Conservation (phyloP, 2,888 invertebrate species). For the Portevinia maculata region DNA sequence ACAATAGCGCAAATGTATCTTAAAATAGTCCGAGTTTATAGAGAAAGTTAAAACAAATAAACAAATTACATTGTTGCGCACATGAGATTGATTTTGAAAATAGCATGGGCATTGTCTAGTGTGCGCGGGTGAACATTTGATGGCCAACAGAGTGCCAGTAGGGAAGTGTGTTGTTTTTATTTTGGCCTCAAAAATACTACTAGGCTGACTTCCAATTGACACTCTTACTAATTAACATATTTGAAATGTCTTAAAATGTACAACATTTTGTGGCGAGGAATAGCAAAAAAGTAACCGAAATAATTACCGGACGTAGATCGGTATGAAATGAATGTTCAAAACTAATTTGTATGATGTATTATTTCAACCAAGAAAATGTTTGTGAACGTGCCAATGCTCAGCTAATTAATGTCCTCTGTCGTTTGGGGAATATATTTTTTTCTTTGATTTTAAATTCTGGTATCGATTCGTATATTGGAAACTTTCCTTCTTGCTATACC, state of each 20-base stretch:
- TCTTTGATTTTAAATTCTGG: too few relatives aligned
- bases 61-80: constrained; percentile 13
- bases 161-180: constrained; percentile 8
- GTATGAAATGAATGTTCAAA: constrained; percentile 19
- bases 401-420: too few relatives aligned
- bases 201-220: constrained; percentile 29
- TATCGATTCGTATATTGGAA: too few relatives aligned
- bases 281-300: background rate
- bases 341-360: constrained; percentile 25
- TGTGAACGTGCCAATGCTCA: too few relatives aligned
- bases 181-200: constrained; percentile 20
- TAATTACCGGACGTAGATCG: constrained; percentile 18
- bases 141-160: background rate
- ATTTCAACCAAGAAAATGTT: constrained; percentile 8
- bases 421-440: too few relatives aligned
- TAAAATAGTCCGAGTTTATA: constrained; percentile 44
- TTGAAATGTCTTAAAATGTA: constrained; percentile 34
- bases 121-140: constrained; percentile 22
- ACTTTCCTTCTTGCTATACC: too few relatives aligned
- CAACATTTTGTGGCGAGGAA: background rate
- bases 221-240: constrained; percentile 56
- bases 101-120: constrained; percentile 8
- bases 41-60: constrained; percentile 31
- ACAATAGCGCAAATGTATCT: constrained; percentile 45
- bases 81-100: constrained; percentile 3